Base-by-base conservation (phyloP, 2,113 vertebrate genomes). In the Aegithalos caudatus region DNA sequence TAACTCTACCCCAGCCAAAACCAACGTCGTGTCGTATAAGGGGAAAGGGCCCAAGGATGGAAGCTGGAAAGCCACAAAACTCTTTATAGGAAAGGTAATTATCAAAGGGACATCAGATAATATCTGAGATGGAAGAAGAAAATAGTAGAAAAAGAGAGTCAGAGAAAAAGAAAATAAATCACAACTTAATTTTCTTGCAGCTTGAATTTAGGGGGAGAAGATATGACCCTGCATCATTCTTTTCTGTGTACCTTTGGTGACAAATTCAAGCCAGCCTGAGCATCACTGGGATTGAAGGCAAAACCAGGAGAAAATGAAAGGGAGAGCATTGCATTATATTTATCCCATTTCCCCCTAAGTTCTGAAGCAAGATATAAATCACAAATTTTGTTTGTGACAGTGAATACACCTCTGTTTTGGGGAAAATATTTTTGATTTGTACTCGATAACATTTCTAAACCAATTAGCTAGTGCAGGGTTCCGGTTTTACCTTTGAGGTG, bases 1-100 rank as follows among this genome's bases (percentile, higher is more conserved):
- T 47, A 47, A 23, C 24, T 47, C 38, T 28, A 79, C 16, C n/a
- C 11, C 14, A 69, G 10, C 3, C 29, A 47, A 69, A 89, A 31
- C 2, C 24, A 76, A n/a, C n/a, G n/a, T n/a, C n/a, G 12, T 40
- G 69, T 97, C 98, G 23, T 97, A 97, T 22, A 90, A 96, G 22
- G 97, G 98, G 58, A 97, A 97, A 95, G 94, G 98, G 70, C 96
- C 98, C 17, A 98, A 98, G 94, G 98, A 98, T 78, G 61, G 95
- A 89, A 98, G 98, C 77, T 99, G 98, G 98, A 99, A 98, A 94
- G 97, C 98, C 10, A 97, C 98, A 47, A 96, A 94, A 95, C 94
- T 97, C 93, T 98, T 98, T 97, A 98, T 98, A 98, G 98, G 98
- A 97, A 99, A 99, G 98, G 98, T 98, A 98, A 44, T 37, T 44